Percentiles rank a stretch among this genome's conserved stretches.
These are phyloP conservation scores for Limanda limanda DNA, from an alignment of 2,113 vertebrate genomes.

Conservation along the genomic window DNA sequence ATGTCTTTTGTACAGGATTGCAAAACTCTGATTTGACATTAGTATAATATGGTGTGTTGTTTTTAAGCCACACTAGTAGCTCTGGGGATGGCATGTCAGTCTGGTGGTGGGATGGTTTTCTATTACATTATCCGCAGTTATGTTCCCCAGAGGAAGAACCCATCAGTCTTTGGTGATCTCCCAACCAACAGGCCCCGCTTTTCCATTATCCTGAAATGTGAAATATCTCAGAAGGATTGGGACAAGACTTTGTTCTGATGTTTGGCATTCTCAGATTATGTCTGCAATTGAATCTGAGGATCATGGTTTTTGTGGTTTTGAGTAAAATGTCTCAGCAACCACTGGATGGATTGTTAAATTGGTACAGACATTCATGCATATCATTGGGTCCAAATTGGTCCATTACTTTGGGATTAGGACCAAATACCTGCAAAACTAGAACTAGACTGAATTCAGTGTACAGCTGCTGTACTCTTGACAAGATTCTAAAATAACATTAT, in stretches of 20 bases:
- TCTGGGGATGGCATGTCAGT: not conserved
- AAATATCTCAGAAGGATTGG: not conserved
- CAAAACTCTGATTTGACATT: slow-evolving; percentile 7
- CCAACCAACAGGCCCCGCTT: not conserved
- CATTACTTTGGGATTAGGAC: not conserved
- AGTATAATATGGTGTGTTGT: not conserved
- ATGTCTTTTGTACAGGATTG: slow-evolving; percentile 7
- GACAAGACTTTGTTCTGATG: not conserved
- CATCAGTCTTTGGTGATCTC: not conserved
- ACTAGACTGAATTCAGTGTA: not conserved
- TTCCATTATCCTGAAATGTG: not conserved
- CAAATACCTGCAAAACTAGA: not conserved
- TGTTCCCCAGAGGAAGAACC: not conserved
- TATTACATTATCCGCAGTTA: not conserved
- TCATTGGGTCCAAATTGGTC: not conserved
- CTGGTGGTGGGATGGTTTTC: not conserved
- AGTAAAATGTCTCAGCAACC: not conserved
- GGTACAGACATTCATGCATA: not conserved
- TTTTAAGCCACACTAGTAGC: slow-evolving; percentile 1
- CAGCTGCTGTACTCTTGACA: not conserved
- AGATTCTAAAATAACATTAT: too few species aligned
- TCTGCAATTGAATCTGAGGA: not conserved
- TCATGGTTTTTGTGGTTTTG: not conserved
- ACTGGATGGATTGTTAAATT: not conserved
- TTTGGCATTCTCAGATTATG: not conserved